phyloP scores from a whole-genome alignment of 2,888 invertebrate genomes.

The Acronicta psi region DNA sequence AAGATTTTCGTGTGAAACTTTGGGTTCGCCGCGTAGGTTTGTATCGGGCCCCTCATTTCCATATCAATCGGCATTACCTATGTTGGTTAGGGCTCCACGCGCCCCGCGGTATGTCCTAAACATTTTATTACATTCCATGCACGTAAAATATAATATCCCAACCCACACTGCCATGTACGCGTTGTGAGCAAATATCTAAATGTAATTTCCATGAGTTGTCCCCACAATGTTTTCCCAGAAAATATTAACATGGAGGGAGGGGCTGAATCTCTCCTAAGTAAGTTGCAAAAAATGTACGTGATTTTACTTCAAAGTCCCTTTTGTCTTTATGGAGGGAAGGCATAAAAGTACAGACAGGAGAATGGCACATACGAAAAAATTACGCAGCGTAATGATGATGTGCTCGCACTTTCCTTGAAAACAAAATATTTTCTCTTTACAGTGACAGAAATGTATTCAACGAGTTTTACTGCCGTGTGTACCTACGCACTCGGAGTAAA shows the following conservation, averaged over 20 bases:
- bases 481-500: conserved; percentile 54
- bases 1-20: conserved; percentile 67
- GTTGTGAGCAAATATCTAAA: conserved; percentile 88
- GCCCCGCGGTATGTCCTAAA: conserved; percentile 76
- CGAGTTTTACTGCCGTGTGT: conserved; percentile 72
- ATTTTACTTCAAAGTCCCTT: conserved; percentile 89
- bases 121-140: conserved; percentile 88
- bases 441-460: conserved; percentile 84
- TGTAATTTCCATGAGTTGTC: conserved; percentile 89
- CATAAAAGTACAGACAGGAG: conserved; percentile 87
- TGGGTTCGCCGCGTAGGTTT: conserved; percentile 67
- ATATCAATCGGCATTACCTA: conserved; percentile 85
- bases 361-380: conserved; percentile 88
- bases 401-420: conserved; percentile 84
- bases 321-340: conserved; percentile 88
- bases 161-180: conserved; percentile 86
- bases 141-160: conserved; percentile 89
- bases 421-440: conserved; percentile 86
- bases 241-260: conserved; percentile 89
- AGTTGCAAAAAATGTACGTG: conserved; percentile 90
- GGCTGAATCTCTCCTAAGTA: conserved; percentile 89
- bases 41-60: conserved; percentile 82
- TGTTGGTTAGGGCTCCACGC: conserved; percentile 63
- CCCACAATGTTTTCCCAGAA: conserved; percentile 89
- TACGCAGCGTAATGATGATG: conserved; percentile 88